phyloP scores from a whole-genome alignment of 2,113 vertebrate species.

The Embiotoca jacksoni region DNA sequence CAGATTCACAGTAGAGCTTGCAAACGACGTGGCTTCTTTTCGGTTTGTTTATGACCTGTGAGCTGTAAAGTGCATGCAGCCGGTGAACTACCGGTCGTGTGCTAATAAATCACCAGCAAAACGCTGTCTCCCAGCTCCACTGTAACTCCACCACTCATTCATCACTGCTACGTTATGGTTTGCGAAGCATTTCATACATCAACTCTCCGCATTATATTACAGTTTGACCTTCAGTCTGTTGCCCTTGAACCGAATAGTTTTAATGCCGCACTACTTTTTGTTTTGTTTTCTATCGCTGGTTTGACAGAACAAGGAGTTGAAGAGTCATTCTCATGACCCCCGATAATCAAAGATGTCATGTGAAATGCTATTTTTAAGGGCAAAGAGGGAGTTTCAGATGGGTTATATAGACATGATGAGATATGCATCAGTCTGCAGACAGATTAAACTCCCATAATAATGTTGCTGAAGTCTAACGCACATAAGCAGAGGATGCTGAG shows the following conservation, averaged over 20 bases:
- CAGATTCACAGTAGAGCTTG: neutral
- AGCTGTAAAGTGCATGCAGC: neutral
- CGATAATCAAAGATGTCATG: slow-evolving; percentile 4
- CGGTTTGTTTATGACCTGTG: slow-evolving; percentile 13
- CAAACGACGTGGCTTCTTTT: slow-evolving; percentile 17
- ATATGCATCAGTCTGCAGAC: neutral
- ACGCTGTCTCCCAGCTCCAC: slow-evolving; percentile 6
- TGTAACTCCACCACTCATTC: slow-evolving; percentile 31
- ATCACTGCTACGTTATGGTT: slow-evolving; percentile 43
- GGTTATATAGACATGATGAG: neutral
- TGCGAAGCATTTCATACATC: slow-evolving; percentile 33
- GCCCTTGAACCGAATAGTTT: slow-evolving; percentile 20
- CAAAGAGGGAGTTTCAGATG: neutral
- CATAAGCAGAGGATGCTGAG: neutral
- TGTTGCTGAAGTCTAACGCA: neutral
- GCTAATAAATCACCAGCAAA: slow-evolving; percentile 46
- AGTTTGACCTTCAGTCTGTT: slow-evolving; percentile 5
- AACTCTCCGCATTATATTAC: slow-evolving; percentile 7
- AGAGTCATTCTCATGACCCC: slow-evolving; percentile 20
- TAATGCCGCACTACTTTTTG: neutral
- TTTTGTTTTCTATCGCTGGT: neutral
- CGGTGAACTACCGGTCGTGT: neutral
- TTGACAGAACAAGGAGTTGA: neutral
- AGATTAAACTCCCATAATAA: neutral
- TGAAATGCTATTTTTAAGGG: neutral